Base-by-base conservation (phyloP, 92 coral and sea anemone genomes). In the Porites evermanni region DNA sequence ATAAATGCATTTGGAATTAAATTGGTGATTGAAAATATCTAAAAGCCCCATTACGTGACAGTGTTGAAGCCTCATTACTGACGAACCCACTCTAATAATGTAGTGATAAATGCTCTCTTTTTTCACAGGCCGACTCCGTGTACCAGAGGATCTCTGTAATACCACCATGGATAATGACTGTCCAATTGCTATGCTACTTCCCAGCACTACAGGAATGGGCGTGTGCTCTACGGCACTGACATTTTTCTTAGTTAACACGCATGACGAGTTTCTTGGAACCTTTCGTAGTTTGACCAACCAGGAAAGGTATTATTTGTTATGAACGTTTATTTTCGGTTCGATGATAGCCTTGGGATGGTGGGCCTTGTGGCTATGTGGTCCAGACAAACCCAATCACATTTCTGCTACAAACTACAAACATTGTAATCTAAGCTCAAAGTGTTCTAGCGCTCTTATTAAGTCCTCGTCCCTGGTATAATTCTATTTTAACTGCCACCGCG, bases 111-210 rank as follows among this genome's bases (percentile, higher is more conserved):
- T 17, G 61, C 47, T 38, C 47, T 38, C 47, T 56, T 56, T 56
- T 11, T 56, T 56, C 4, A 18, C 13, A 93, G 95, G 93, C 51
- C 93, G 83, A 17, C 77, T 90, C 0, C 80, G 91, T 21, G 88
- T 90, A 4, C 91, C 91, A 60, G 38, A 68, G 50, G 91, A 90
- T 52, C 71, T 91, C 51, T 91, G 89, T 51, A 83, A 80, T 58
- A 17, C 74, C 32, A 53, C 87, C 63, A 89, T 93, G 82, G 86
- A 79, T 53, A 77, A 84, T 71, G 78, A 76, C 67, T 82, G 93
- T 16, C 90, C 95, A 21, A 82, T 95, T 12, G 89, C 98, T 12
- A 93, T 95, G 98, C 82, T 93, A 24, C 89, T 95, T 2, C 96
- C 94, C 12, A 79, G 95, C 32, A 84, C 87, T 51, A 83, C 86